phyloP scores from a whole-genome alignment of 2,113 vertebrate species.

The Dipodomys stephensi region DNA sequence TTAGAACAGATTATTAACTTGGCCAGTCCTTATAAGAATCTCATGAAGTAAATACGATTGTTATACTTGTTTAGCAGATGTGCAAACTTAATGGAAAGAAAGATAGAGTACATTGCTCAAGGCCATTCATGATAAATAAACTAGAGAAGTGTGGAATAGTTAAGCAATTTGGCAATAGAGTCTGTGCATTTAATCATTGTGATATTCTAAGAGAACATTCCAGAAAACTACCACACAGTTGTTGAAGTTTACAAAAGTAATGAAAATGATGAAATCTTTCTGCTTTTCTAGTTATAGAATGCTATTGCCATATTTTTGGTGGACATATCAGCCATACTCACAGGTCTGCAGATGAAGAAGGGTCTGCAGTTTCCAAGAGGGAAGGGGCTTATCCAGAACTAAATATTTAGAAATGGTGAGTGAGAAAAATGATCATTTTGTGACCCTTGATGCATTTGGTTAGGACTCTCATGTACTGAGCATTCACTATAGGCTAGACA shows the following conservation, averaged over 20 bases:
- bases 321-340: background rate
- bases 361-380: background rate
- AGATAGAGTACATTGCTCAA: background rate
- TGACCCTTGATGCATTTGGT: background rate
- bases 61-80: background rate
- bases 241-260: constrained; percentile 18
- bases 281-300: background rate
- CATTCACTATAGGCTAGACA: background rate
- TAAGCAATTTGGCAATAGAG: background rate
- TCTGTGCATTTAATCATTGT: background rate
- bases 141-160: background rate
- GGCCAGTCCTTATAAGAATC: background rate
- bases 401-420: background rate
- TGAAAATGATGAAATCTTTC: background rate
- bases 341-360: background rate
- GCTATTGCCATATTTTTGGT: background rate
- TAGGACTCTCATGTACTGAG: background rate
- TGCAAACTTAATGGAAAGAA: background rate
- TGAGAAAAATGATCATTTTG: background rate
- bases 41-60: background rate
- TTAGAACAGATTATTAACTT: background rate
- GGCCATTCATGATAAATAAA: background rate
- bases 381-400: background rate
- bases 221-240: background rate
- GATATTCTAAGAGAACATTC: background rate